Percentiles rank a stretch among this genome's conserved stretches.
These are phyloP conservation scores for Glareola pratincola DNA, from an alignment of 2,113 vertebrate species.

Conservation along the genomic window DNA sequence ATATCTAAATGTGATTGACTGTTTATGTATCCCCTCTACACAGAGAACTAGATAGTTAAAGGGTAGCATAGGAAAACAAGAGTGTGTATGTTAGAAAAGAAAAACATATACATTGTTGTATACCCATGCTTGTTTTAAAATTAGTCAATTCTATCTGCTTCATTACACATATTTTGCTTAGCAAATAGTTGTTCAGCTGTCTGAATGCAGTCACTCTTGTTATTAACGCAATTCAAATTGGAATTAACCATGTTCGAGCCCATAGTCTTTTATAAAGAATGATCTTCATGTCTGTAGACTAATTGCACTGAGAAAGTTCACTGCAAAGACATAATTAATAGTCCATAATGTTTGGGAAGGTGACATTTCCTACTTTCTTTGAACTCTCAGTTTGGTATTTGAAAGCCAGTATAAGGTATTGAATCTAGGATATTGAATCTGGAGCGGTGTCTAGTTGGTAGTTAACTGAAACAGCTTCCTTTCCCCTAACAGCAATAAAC, in stretches of 20 bases:
- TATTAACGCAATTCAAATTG: constrained; percentile 62
- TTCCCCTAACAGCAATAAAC: constrained; percentile 66
- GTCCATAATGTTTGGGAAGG: constrained; percentile 68
- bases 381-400: constrained; percentile 55
- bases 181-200: constrained; percentile 14
- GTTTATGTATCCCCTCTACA: neutral
- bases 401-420: constrained; percentile 17
- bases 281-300: constrained; percentile 56
- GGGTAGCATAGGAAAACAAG: neutral
- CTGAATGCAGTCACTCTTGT: constrained; percentile 36
- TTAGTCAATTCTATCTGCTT: constrained; percentile 19
- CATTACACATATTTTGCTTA: constrained; percentile 26
- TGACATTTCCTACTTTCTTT: constrained; percentile 73
- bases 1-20: neutral
- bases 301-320: constrained; percentile 62
- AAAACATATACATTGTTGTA: neutral
- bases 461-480: constrained; percentile 60
- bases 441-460: constrained; percentile 46
- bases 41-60: neutral
- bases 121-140: neutral
- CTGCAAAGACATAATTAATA: constrained; percentile 65
- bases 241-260: constrained; percentile 64
- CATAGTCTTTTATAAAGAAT: constrained; percentile 61
- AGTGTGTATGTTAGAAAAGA: neutral
- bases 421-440: constrained; percentile 59